Conservation (phyloP, 2,888 invertebrate species). For the Ornithoptera alexandrae region DNA sequence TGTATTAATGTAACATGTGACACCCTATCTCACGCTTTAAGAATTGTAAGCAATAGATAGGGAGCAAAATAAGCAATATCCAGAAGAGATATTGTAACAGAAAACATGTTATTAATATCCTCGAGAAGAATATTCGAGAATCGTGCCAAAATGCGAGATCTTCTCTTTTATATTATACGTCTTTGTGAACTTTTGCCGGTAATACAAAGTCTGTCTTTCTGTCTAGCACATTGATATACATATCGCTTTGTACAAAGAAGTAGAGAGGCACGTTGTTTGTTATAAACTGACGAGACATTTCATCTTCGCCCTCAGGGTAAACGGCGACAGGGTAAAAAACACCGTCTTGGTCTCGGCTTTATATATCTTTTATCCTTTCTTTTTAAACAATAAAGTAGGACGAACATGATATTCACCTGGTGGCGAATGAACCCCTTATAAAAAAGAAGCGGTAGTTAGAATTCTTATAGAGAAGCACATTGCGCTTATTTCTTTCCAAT, state of each 20-base stretch:
- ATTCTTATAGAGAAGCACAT: no score
- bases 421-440: neutral
- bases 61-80: constrained; percentile 6
- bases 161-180: neutral
- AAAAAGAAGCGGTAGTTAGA: neutral
- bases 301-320: neutral
- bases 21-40: neutral
- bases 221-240: neutral
- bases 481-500: no score
- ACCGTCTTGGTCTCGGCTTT: neutral
- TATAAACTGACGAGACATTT: neutral
- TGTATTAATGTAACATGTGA: neutral
- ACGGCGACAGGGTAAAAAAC: neutral
- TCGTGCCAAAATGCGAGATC: neutral
- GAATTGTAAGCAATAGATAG: neutral
- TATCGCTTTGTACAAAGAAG: no score
- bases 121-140: neutral
- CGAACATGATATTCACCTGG: neutral
- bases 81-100: neutral
- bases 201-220: constrained; percentile 5
- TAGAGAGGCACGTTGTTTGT: neutral
- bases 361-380: neutral
- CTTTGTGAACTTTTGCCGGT: neutral
- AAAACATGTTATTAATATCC: constrained; percentile 14
- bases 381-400: neutral